Evolutionary conservation across 2,113 vertebrate species (phyloP).

Genomic region (Tricholaema leucomelas): DNA sequence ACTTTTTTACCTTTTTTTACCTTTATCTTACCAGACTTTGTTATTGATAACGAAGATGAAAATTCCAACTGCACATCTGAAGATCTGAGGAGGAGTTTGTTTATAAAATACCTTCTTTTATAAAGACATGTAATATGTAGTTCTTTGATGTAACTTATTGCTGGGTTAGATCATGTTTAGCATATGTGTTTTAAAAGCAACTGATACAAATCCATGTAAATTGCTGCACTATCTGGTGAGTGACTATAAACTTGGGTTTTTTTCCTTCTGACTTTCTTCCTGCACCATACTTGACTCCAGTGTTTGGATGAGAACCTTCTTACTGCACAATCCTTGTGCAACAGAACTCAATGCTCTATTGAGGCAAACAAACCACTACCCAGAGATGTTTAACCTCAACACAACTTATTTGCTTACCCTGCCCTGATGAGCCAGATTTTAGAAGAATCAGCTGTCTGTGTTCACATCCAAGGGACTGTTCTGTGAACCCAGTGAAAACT

Average conservation of each 20-base stretch:
- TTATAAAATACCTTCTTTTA: background rate
- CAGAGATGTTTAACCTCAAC: background rate
- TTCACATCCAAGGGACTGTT: background rate
- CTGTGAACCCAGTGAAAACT: background rate
- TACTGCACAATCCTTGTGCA: background rate
- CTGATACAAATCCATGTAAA: background rate
- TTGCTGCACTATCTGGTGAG: background rate
- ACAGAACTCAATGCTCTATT: background rate
- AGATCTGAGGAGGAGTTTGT: background rate
- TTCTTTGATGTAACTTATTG: slow-evolving; percentile 20
- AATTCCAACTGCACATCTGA: background rate
- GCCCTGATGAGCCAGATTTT: background rate
- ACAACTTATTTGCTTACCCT: background rate
- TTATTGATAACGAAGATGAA: background rate
- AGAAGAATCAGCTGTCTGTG: background rate
- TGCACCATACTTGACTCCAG: background rate
- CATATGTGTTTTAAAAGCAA: background rate
- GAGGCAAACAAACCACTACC: background rate
- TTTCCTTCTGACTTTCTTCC: background rate
- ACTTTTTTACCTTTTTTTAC: no score
- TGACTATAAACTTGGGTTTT: background rate
- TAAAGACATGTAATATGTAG: background rate
- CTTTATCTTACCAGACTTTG: background rate
- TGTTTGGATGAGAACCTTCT: background rate
- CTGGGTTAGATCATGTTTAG: background rate